Evolutionary conservation across 2,888 invertebrate species (phyloP).

Genomic region (Thysanoteuthis rhombus): DNA sequence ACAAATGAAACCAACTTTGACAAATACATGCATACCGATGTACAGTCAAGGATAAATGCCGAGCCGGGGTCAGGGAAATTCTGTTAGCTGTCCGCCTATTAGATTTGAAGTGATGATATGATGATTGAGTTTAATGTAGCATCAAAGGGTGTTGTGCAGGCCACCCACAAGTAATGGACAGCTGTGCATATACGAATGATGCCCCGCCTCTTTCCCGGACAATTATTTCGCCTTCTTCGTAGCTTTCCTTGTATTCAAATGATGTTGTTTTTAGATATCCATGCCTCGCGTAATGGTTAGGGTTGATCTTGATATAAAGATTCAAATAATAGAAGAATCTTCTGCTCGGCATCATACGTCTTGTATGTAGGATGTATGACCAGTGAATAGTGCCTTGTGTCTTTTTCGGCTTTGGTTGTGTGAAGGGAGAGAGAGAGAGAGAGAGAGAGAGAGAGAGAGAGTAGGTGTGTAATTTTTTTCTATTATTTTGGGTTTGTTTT

Average conservation of each 20-base stretch:
- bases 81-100: background rate
- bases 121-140: background rate
- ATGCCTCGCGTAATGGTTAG: background rate
- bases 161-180: background rate
- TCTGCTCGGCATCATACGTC: no score
- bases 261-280: background rate
- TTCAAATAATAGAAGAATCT: no score
- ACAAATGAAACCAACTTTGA: no score
- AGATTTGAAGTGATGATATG: background rate
- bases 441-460: no score
- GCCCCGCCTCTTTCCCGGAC: background rate
- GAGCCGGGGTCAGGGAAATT: background rate
- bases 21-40: no score
- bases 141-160: background rate
- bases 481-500: no score
- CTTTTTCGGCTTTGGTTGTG: no score
- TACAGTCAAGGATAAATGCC: background rate
- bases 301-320: background rate
- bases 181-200: constrained; percentile 12
- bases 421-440: no score
- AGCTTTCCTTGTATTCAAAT: background rate
- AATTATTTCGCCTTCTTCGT: background rate
- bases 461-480: no score
- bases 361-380: no score
- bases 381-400: no score